These are phyloP conservation scores for Psilanteris sp. DNA, from an alignment of 1,140 invertebrate species.

Conservation along the genomic window DNA sequence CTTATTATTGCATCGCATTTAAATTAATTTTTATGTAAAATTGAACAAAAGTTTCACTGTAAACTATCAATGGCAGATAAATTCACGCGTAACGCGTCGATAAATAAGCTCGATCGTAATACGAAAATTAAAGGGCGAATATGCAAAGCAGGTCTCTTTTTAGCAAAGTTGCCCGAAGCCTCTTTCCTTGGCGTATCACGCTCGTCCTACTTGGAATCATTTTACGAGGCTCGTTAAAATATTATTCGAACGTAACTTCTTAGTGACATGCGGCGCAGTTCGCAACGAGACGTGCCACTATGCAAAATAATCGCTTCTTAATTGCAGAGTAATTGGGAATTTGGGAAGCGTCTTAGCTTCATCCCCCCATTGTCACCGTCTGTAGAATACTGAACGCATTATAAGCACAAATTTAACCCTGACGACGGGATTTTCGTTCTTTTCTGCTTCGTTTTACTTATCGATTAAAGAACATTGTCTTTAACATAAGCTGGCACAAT, in stretches of 20 bases:
- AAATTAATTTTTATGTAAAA: neutral
- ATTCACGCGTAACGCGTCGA: slow-evolving; percentile 2
- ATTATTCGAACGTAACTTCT: slow-evolving; percentile 76
- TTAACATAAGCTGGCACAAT: no score
- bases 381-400: slow-evolving; percentile 63
- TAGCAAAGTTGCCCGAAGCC: slow-evolving; percentile 61
- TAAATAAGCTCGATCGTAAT: slow-evolving; percentile 57
- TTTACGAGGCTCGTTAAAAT: slow-evolving; percentile 78
- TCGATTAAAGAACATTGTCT: no score
- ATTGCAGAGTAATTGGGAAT: slow-evolving; percentile 76
- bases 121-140: slow-evolving; percentile 67
- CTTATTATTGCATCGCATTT: no score
- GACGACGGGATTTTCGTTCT: slow-evolving; percentile 1
- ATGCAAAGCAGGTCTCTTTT: slow-evolving; percentile 72
- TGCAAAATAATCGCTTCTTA: slow-evolving; percentile 79
- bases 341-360: slow-evolving; percentile 66
- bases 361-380: slow-evolving; percentile 69
- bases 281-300: slow-evolving; percentile 70
- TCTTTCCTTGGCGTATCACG: slow-evolving; percentile 39
- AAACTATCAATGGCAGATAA: no score
- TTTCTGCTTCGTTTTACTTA: no score
- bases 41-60: neutral
- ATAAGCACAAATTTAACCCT: slow-evolving; percentile 68
- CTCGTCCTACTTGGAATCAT: slow-evolving; percentile 70
- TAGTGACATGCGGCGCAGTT: slow-evolving; percentile 75